Base-by-base conservation (phyloP, 2,113 vertebrate genomes). In the Gorsachius goisagi region DNA sequence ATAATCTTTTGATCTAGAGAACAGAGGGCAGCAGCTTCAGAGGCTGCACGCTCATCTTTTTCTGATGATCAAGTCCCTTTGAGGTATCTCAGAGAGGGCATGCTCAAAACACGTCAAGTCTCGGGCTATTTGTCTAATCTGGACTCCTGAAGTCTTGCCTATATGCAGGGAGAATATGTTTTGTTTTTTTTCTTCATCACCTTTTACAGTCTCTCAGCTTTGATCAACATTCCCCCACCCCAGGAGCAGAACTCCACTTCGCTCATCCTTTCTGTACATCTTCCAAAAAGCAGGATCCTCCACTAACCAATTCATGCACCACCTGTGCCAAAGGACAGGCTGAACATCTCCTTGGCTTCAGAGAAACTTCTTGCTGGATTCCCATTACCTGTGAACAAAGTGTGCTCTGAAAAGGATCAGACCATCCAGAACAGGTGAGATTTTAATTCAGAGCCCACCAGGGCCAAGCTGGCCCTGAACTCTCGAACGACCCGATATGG, bases 1-100 rank as follows among this genome's bases (percentile, higher is more conserved):
- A 89, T 69, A 91, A 95, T 79, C 89, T 93, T 95, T 94, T 89
- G 80, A 95, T 96, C 74, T 91, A 62, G 49, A 91, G 74, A 96
- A 93, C 81, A 94, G 58, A 95, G 62, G 74, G 22, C 92, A 93
- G 60, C 56, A 81, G 45, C 88, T 92, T 94, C 72, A 96, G 85
- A 93, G 39, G 64, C 24, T 81, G 79, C 64, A 76, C 28, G 60
- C 32, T 39, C 47, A 68, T 74, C 52, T 18, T 53, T n/a, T 90
- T 84, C 88, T 93, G 79, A 92, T 86, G 72, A 90, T 78, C 33
- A 67, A 88, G 62, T 69, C 82, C 63, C 82, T 93, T 81, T 93
- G 82, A 95, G 88, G 75, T 73, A 79, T 58, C 78, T 91, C 59
- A 53, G 59, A 63, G 39, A 88, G 10, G 50, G 80, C 58, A 58